Percentiles rank a stretch among this genome's conserved stretches.
Conservation (phyloP, 1,140 invertebrate genomes). For the Lethocerus indicus region DNA sequence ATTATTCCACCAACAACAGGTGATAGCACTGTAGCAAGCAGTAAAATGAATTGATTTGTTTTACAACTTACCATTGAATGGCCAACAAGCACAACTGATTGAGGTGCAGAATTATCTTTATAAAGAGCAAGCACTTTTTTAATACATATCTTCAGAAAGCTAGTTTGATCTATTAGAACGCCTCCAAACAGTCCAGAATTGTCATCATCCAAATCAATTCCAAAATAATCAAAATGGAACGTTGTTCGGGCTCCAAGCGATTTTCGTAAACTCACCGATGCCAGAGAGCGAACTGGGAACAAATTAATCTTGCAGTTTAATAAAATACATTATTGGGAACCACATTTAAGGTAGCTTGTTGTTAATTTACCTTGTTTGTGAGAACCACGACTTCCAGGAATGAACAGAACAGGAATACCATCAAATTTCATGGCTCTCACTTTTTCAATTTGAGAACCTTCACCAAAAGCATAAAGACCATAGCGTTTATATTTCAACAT, state of each 20-base stretch:
- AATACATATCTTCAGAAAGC: conserved; percentile 56
- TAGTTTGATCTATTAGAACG: conserved; percentile 54
- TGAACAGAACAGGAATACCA: conserved; percentile 81
- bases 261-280: conserved; percentile 73
- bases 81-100: conserved; percentile 60
- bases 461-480: conserved; percentile 75
- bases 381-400: conserved; percentile 84
- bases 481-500: conserved; percentile 52
- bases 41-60: not conserved
- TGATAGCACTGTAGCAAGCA: not conserved
- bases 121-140: conserved; percentile 58
- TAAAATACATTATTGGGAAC: not conserved
- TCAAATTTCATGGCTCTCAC: conserved; percentile 53
- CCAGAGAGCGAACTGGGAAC: conserved; percentile 60
- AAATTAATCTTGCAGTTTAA: too few relatives aligned
- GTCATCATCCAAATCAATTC: conserved; percentile 68
- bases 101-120: conserved; percentile 32
- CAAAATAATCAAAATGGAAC: conserved; percentile 79
- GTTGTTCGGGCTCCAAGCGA: conserved; percentile 34
- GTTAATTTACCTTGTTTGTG: conserved; percentile 58
- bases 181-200: conserved; percentile 61
- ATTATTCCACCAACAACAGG: too few relatives aligned
- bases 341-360: not conserved
- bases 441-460: conserved; percentile 53
- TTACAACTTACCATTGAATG: conserved; percentile 82